A percentile compares a stretch with the other conserved stretches of the same genome.
Conservation (phyloP, 2,797 vertebrate genomes). For the Uromys caudimaculatus region DNA sequence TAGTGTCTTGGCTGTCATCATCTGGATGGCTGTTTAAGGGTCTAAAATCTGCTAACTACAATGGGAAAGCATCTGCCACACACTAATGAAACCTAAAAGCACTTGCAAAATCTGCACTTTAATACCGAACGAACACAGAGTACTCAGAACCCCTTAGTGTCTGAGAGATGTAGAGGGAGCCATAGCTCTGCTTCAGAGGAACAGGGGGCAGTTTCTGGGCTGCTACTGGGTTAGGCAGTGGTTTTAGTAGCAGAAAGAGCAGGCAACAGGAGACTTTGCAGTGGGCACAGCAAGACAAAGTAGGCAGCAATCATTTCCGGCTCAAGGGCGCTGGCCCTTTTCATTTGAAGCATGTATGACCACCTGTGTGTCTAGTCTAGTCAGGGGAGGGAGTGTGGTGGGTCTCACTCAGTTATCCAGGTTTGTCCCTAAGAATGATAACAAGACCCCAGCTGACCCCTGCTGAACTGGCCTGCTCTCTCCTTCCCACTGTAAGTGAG, state of each 20-base stretch:
- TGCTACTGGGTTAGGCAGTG: too few species aligned
- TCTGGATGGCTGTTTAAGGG: slow-evolving; percentile 1
- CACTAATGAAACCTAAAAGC: not conserved
- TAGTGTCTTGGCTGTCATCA: not conserved
- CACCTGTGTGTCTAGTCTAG: not conserved
- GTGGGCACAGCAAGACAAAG: not conserved
- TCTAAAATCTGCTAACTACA: not conserved
- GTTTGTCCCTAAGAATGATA: not conserved
- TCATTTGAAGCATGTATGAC: not conserved
- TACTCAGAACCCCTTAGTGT: not conserved
- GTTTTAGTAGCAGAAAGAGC: not conserved
- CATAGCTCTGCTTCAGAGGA: not conserved
- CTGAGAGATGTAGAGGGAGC: not conserved
- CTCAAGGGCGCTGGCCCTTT: not conserved
- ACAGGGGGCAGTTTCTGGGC: not conserved
- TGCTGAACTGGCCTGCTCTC: not conserved
- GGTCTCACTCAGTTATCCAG: not conserved
- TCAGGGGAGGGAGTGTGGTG: not conserved
- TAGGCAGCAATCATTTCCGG: not conserved
- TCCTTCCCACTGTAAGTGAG: not conserved
- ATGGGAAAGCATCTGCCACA: not conserved
- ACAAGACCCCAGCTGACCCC: not conserved
- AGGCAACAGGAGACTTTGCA: not conserved
- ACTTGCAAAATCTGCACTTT: not conserved
- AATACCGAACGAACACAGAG: not conserved